Base-by-base conservation (phyloP, 2,888 invertebrate genomes). In the Julus scanicus region DNA sequence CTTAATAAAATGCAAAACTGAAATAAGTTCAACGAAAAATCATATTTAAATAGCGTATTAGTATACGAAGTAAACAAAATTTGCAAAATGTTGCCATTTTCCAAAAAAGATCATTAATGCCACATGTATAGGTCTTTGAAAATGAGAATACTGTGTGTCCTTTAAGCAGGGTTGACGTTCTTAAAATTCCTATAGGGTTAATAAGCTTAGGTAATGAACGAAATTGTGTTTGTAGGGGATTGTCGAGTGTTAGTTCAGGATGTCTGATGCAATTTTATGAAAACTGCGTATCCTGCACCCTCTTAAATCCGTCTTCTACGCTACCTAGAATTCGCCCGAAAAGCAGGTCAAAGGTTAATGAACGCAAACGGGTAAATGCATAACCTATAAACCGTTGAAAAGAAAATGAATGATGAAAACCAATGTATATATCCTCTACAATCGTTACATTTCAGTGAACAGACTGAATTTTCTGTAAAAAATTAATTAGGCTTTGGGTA, bases 301-400 rank as follows among this genome's bases (percentile, higher is more conserved):
- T 44, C 44, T 44, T 44, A 44, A 80, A 37, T 80, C 80, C 80
- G 80, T 20, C 37, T 80, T 80, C 63, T 37, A 11, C 29, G 80
- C 37, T 37, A 11, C 37, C 80, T 15, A 80, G 80, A 80, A 80
- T 13, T 37, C 1, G 9, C 1, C 20, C 5, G 20, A 71, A 29
- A 71, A 80, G 11, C 37, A 37, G 80, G 80, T 80, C 37, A 80
- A 37, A 80, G 80, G 80, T 80, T 80, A 80, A 80, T 80, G 80
- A 80, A 80, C 80, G 80, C 80, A 37, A 80, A 37, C 37, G 9
- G 20, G 80, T 80, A 9, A 80, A 80, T 80, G 13, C 37, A 80
- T 80, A 80, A 37, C 80, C 80, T 37, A 80, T 37, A 80, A 80
- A 80, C 29, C 37, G 6, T 8, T 29, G 20, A 71, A 37, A 20